phyloP scores from a whole-genome alignment of 2,888 invertebrate genomes.

The Meiosimyza platycephala region DNA sequence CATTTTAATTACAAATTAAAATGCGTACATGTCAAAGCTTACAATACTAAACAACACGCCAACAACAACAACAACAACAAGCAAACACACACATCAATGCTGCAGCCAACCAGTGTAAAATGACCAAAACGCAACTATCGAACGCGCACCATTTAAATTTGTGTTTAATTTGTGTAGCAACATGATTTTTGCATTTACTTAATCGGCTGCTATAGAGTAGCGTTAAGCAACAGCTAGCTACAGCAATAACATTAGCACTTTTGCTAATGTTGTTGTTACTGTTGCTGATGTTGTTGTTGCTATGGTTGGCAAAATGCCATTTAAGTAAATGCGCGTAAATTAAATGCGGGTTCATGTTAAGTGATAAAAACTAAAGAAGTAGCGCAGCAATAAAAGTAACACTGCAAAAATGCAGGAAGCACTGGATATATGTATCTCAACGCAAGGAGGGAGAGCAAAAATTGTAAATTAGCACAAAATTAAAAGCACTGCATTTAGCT shows the following conservation, averaged over 20 bases:
- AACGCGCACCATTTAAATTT: slow-evolving; percentile 20
- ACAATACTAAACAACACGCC: neutral
- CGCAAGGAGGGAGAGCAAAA: neutral
- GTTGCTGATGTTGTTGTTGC: slow-evolving; percentile 21
- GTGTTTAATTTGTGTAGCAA: slow-evolving; percentile 20
- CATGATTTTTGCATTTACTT: slow-evolving; percentile 25
- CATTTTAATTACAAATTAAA: slow-evolving; percentile 46
- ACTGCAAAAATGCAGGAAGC: slow-evolving; percentile 34
- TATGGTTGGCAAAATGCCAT: slow-evolving; percentile 37
- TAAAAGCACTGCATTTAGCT: slow-evolving; percentile 4
- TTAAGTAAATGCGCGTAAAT: slow-evolving; percentile 35
- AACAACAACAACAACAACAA: neutral
- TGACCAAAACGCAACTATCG: neutral
- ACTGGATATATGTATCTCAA: neutral
- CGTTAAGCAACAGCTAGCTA: neutral
- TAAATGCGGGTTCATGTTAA: slow-evolving; percentile 29
- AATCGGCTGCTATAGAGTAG: slow-evolving; percentile 2
- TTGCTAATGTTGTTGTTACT: slow-evolving; percentile 6
- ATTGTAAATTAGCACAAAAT: slow-evolving; percentile 32
- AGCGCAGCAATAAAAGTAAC: neutral
- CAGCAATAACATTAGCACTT: slow-evolving; percentile 3
- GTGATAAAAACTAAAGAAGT: too few species aligned
- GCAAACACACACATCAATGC: neutral
- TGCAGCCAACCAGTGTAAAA: neutral
- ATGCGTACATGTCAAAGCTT: slow-evolving; percentile 43